Conservation (phyloP, 30 jellyfish, hydroid and myxozoan genomes). For the Cassiopea andromeda region DNA sequence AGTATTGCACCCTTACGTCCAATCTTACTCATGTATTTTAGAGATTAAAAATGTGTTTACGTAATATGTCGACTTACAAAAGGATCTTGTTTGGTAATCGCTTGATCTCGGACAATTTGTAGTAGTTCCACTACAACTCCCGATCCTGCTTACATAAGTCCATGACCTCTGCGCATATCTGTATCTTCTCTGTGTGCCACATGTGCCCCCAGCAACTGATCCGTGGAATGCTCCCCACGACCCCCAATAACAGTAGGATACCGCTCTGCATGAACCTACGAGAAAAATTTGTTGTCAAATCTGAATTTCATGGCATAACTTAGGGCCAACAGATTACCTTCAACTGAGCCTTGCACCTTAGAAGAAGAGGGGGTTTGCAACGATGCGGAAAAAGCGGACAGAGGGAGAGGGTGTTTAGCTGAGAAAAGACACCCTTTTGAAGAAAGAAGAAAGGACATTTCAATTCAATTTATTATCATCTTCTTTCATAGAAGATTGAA, state of each 20-base stretch:
- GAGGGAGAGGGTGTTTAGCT: too few species aligned
- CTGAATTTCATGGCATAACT: too few species aligned
- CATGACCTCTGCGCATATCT: conserved; percentile 66
- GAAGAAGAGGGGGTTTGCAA: too few species aligned
- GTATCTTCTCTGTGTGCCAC: conserved; percentile 90
- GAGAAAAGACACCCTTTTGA: too few species aligned
- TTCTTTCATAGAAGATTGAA: too few species aligned
- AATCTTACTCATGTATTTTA: not conserved
- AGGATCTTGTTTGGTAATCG: conserved; percentile 64
- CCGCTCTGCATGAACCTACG: conserved; percentile 87
- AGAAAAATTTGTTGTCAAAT: not conserved
- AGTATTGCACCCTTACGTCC: too few species aligned
- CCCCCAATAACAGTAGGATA: conserved; percentile 87
- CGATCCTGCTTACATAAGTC: conserved; percentile 48
- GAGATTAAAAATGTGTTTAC: not conserved
- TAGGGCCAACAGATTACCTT: too few species aligned
- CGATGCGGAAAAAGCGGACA: too few species aligned
- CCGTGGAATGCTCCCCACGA: conserved; percentile 92
- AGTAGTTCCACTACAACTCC: conserved; percentile 80
- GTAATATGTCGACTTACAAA: conserved; percentile 74
- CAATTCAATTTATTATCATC: too few species aligned
- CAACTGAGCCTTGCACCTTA: too few species aligned
- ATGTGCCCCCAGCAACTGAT: conserved; percentile 69
- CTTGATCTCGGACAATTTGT: conserved; percentile 69
- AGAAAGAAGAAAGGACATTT: too few species aligned